phyloP scores from a whole-genome alignment of 2,113 vertebrate genomes.

The Nesoenas mayeri region DNA sequence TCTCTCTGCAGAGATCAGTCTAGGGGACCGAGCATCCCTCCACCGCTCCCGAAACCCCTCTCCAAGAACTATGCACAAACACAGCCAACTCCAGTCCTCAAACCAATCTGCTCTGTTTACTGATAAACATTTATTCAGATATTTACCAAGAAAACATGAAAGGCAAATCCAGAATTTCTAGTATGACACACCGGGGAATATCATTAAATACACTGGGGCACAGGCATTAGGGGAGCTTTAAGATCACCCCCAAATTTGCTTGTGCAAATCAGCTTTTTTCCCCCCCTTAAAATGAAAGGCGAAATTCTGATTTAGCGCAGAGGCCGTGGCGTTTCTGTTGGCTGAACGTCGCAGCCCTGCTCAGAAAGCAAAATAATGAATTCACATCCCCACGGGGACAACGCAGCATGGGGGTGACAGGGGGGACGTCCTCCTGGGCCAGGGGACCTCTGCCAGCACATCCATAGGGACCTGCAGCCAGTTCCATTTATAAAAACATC shows the following conservation, averaged over 20 bases:
- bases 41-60: neutral
- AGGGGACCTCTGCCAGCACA: neutral
- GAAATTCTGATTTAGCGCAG: neutral
- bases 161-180: conserved; percentile 16
- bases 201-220: neutral
- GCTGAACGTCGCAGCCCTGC: rapidly evolving
- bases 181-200: neutral
- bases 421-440: neutral
- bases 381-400: neutral
- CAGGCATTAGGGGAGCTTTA: neutral
- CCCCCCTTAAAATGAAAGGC: neutral
- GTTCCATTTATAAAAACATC: neutral
- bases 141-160: conserved; percentile 37
- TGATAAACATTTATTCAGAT: conserved; percentile 47
- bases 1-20: neutral
- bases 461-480: rapidly evolving
- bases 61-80: neutral
- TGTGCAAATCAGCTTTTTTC: neutral
- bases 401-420: neutral
- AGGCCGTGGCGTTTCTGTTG: rapidly evolving
- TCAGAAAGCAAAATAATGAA: neutral
- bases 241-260: neutral
- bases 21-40: neutral
- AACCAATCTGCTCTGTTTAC: conserved; percentile 32
- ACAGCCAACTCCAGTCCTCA: neutral